Evolutionary conservation across 1,140 invertebrate genomes (phyloP), one percentile per base, ranked within the genome.

Genomic region (Drosophila pandora): DNA sequence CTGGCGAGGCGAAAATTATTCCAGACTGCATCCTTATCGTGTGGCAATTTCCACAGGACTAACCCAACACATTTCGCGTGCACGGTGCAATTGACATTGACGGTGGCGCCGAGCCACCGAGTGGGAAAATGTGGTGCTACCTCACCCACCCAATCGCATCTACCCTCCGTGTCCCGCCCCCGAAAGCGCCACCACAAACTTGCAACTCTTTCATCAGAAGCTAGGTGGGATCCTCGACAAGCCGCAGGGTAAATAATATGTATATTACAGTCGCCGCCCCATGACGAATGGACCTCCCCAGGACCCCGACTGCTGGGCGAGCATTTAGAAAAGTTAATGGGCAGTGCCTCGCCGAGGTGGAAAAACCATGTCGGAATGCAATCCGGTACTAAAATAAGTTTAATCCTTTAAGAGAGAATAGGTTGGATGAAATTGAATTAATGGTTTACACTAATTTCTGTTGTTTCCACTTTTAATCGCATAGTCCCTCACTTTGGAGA

Each of bases 11-110:
- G 67, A 78, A 83, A 83, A 83, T 68, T 60, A 64, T 56, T 77
- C 70, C 75, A 82, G 79, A 82, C 79, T 55, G 74, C 60, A 49
- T 34, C 57, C 34, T 64, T 75, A 63, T 56, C 65, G 65, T 48
- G 56, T 43, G 76, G 65, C 55, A 82, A 78, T 82, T 82, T 82
- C 79, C 79, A 58, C 79, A 78, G 78, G 62, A 82, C 53, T 77
- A 70, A 57, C 59, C 79, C 67, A 57, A 56, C 71, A 56, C 43
- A 64, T 56, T 63, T 60, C 53, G 69, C 69, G 69, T 72, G 69
- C 65, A 48, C 48, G 47, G 34, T 69, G 73, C 64, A 69, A 70
- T 77, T 77, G 74, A 70, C 73, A 70, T 59, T 71, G 69, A 72
- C 65, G 68, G 34, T 60, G 65, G 54, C 65, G 65, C 48, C 37